A percentile compares a stretch with the other conserved stretches of the same genome.
Conservation (phyloP, 2,113 vertebrate species). For the Anguilla rostrata region DNA sequence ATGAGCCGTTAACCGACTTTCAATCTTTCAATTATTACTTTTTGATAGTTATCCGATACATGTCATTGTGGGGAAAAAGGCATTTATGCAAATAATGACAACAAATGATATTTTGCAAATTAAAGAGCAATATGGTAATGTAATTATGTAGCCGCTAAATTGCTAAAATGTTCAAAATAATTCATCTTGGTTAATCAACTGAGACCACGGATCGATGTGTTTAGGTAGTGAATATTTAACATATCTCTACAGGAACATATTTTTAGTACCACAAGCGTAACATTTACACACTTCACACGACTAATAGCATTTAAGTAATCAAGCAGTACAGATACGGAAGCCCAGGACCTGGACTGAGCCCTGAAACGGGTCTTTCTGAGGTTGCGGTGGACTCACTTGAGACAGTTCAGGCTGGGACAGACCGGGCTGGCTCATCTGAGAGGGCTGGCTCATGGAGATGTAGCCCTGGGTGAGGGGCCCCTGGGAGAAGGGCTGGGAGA, state of each 20-base stretch:
- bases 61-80: too few relatives aligned
- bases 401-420: constrained; percentile 96
- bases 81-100: too few relatives aligned
- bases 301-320: not conserved
- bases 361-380: not conserved
- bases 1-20: too few relatives aligned
- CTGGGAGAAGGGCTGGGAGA: constrained; percentile 96
- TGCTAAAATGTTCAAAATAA: too few relatives aligned
- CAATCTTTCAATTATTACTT: not conserved
- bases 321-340: too few relatives aligned
- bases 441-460: constrained; percentile 98
- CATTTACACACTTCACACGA: not conserved
- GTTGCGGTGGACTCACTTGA: constrained; percentile 74
- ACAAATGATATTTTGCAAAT: too few relatives aligned
- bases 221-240: not conserved
- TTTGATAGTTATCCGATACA: too few relatives aligned
- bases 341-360: not conserved
- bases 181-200: not conserved
- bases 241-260: not conserved
- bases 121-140: too few relatives aligned
- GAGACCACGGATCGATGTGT: not conserved
- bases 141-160: too few relatives aligned
- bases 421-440: constrained; percentile 98
- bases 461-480: constrained; percentile 96
- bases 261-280: not conserved